phyloP scores from a whole-genome alignment of 2,888 invertebrate genomes.

The Cheilosia vernalis region DNA sequence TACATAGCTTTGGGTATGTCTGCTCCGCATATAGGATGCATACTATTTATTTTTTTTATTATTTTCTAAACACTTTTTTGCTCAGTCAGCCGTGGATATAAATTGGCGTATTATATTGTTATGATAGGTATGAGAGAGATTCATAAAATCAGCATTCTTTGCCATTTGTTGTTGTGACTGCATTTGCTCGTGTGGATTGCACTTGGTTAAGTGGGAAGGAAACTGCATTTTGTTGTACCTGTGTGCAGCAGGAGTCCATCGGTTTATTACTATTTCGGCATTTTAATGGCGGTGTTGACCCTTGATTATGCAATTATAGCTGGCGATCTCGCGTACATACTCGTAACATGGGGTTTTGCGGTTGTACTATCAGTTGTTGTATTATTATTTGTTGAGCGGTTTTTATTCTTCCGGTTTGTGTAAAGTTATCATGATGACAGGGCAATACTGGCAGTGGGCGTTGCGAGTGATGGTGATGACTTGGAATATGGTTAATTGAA shows the following conservation, averaged over 20 bases:
- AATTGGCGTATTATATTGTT: constrained; percentile 38
- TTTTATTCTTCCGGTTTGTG: constrained; percentile 33
- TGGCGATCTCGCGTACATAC: constrained; percentile 8
- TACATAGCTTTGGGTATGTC: background rate
- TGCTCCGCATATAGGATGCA: constrained; percentile 24
- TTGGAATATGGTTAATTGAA: background rate
- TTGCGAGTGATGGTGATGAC: background rate
- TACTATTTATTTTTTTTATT: background rate
- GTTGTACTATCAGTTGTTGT: constrained; percentile 17
- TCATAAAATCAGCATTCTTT: constrained; percentile 32
- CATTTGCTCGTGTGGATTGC: background rate
- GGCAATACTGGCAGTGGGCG: background rate
- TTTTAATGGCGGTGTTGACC: constrained; percentile 51
- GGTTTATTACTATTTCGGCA: constrained; percentile 49
- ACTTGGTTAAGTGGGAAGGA: constrained; percentile 11
- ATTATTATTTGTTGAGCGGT: background rate
- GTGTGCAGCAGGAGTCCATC: constrained; percentile 17
- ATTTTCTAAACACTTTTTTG: background rate
- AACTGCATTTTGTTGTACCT: background rate
- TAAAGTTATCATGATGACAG: constrained; percentile 4
- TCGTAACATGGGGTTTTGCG: constrained; percentile 39
- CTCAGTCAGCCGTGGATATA: constrained; percentile 20
- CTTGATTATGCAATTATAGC: constrained; percentile 57
- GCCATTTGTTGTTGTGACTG: background rate
- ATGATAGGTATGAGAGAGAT: constrained; percentile 19